Evolutionary conservation across 2,797 vertebrate genomes (phyloP), one percentile per base, ranked within the genome.

Genomic region (Acipenser ruthenus): DNA sequence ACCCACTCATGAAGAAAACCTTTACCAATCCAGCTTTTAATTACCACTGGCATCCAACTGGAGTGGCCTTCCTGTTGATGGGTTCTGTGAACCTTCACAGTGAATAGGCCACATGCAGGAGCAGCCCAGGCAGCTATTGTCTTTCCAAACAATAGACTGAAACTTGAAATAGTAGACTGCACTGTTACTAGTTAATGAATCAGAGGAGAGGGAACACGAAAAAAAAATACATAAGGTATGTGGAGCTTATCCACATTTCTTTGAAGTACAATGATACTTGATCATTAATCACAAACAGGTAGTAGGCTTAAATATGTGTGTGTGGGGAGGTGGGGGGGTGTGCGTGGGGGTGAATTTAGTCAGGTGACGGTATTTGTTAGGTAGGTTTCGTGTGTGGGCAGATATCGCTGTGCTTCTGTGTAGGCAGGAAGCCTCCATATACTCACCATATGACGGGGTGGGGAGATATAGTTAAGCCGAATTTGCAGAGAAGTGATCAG

Each of bases 401-500:
- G 65, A 55, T 37, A 63, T 13, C 13, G 65, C 60, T 63, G 37
- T 49, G 49, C 8, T 11, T 52, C 37, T 15, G 15, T 66, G 60
- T 69, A 62, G 68, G 67, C 56, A 68, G 63, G 7, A 65, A 67
- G 55, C 70, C 50, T 53, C 51, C 64, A 71, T 72, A 76, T 69
- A 70, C 76, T 76, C 78, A 73, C 71, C 68, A 74, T 75, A 70
- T 70, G 47, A 75, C 70, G 78, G 77, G 79, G 79, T 76, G 80
- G 77, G 78, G 80, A 79, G 75, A 80, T 69, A 75, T 80, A 79
- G 80, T 82, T 79, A 82, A 80, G 79, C 73, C 71, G 72, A 62
- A 68, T 66, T 70, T 47, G 70, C 77, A 77, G 75, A 73, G 71
- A 71, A 77, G 73, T 72, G 71, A 74, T 75, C 77, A 79, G 69